Conservation (phyloP, 1,140 invertebrate species). For the Scaptomyza graminum region DNA sequence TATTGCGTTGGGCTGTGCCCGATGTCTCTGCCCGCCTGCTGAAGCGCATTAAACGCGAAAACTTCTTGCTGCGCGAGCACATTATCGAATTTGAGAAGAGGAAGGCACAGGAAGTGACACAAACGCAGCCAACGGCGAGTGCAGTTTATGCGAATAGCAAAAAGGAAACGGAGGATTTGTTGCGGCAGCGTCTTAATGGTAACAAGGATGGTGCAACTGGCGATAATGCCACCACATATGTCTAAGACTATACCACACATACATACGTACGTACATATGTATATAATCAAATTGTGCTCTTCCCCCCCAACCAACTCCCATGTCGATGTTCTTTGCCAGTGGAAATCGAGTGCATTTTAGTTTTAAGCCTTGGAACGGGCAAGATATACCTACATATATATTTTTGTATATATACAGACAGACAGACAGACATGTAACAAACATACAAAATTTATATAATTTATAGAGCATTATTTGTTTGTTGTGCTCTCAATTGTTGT, state of each 20-base stretch:
- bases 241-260: constrained; percentile 24
- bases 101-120: constrained; percentile 20
- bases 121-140: constrained; percentile 8
- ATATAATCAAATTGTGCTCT: neutral
- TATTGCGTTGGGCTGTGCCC: constrained; percentile 92
- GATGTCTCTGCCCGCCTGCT: constrained; percentile 90
- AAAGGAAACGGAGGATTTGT: constrained; percentile 7
- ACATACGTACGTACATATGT: too few relatives aligned
- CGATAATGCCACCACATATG: constrained; percentile 48
- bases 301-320: neutral
- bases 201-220: neutral
- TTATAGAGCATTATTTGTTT: constrained; percentile 8
- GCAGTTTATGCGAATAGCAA: neutral
- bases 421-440: too few relatives aligned
- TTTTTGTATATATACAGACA: constrained; percentile 42
- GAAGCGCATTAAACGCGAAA: constrained; percentile 92
- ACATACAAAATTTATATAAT: neutral
- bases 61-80: constrained; percentile 93
- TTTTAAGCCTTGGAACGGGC: constrained; percentile 31
- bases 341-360: constrained; percentile 54
- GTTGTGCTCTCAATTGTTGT: constrained; percentile 19
- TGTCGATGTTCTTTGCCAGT: constrained; percentile 15
- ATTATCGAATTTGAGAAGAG: constrained; percentile 90
- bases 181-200: constrained; percentile 35
- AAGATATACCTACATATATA: constrained; percentile 34